Evolutionary conservation across 2,113 vertebrate genomes (phyloP), one percentile per base, ranked within the genome.

Genomic region (Scatophagus argus): DNA sequence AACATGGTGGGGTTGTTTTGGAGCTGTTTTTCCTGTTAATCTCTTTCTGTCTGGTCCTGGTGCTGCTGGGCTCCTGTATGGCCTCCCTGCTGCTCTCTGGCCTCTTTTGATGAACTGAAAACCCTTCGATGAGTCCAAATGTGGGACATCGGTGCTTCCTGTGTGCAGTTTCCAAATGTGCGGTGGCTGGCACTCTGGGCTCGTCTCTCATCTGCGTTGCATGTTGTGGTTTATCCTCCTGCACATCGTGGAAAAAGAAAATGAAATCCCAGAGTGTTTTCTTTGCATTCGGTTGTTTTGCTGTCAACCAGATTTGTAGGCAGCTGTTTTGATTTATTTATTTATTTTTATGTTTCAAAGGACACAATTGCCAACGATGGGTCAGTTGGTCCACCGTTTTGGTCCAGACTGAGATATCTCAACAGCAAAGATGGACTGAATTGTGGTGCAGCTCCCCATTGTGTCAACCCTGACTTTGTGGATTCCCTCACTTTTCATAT

Each of bases 1-100:
- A 82, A 66, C 80, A 79, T 34, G 31, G 60, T 25, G 60, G 29
- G 56, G 34, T 62, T 82, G 39, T 86, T 83, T 74, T 78, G 59
- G 66, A 75, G 62, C 56, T 77, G n/a, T 80, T 65, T 60, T 60
- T 52, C 17, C n/a, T 58, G 61, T 74, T 73, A 46, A 55, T 68
- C 25, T 36, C 41, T 62, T 52, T 62, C 51, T 43, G 2, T 54
- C 16, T 5, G 23, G 27, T 66, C 64, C 36, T 66, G 59, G 27
- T 27, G 43, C 63, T 49, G 54, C 29, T 3, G 3, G 23, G 19
- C 21, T 65, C 52, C 63, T 65, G 67, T 51, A 2, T n/a, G 13
- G 10, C 52, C 67, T 13, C 38, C 66, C 75, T 34, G 66, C 67
- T 25, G 62, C 51, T 36, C 32, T 55, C 61, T 44, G 62, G 29